Base-by-base conservation (phyloP, 2,888 invertebrate species). In the Hanleya hanleyi region DNA sequence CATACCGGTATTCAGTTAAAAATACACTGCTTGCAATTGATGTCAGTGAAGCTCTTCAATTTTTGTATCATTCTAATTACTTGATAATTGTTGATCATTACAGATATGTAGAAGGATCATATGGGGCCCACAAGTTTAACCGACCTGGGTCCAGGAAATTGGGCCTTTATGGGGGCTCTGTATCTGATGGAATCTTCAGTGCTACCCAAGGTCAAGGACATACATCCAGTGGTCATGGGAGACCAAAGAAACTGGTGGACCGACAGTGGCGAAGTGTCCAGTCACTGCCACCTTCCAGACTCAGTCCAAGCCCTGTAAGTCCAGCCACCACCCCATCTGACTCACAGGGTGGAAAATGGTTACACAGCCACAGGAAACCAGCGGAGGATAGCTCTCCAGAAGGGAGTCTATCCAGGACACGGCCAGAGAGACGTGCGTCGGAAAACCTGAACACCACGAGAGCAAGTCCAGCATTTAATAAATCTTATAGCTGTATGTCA, bases 91-190 rank as follows among this genome's bases (percentile, higher is more conserved):
- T n/a, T n/a, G n/a, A n/a, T n/a, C n/a, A n/a, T 78, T 81, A 7
- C 81, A 86, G 86, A 67, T 86, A 80, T 80, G 81, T 84, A 18
- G 86, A 84, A 70, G 84, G 85, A 69, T 85, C 86, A 1, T 86
- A 85, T 69, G 83, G 82, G 18, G 78, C 81, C 9, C 82, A 84
- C 78, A 83, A 80, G 71, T 83, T 79, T 47, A 82, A 81, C 57
- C 70, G 72, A 26, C 73, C 74, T 18, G 57, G 57, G 32, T 77
- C 77, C 18, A 76, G 86, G n/a, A 81, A 81, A 41, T 78, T 84
- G 18, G 86, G 86, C 1, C 80, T 77, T 33, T 87, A 86, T 74
- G 81, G 83, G 73, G 75, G 86, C 7, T 81, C 86, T 1, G 73
- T 76, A 18, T 85, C 86, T 6, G 82, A 82, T n/a, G 83, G 81